A percentile compares a stretch with the other conserved stretches of the same genome.
Evolutionary conservation across 2,113 vertebrate species (phyloP).

Genomic region (Phylloscopus whistleri): DNA sequence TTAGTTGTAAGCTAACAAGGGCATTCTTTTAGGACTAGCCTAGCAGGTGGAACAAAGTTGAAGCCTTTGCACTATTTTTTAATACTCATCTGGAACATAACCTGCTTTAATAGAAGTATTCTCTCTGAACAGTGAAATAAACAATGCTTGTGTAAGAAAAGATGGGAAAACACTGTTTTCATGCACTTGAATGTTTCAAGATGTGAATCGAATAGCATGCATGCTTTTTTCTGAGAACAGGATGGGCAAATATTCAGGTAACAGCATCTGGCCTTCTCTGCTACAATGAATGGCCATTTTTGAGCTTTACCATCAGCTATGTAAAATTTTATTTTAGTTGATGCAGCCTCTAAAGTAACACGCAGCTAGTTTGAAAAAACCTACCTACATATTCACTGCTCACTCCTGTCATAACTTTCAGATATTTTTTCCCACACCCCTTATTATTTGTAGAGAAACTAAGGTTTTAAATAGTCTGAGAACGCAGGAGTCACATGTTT

Average conservation of each 20-base stretch:
- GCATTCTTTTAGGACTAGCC: background rate
- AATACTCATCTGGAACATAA: background rate
- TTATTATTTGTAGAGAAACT: background rate
- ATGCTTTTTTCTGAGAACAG: background rate
- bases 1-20: background rate
- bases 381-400: background rate
- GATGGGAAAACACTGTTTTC: background rate
- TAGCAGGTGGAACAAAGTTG: background rate
- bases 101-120: background rate
- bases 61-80: background rate
- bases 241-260: background rate
- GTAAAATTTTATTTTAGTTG: background rate
- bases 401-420: background rate
- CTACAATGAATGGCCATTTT: background rate
- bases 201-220: background rate
- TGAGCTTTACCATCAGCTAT: background rate
- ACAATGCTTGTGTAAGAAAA: background rate
- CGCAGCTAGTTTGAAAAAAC: background rate
- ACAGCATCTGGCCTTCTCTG: background rate
- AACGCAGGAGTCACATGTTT: background rate
- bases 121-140: background rate
- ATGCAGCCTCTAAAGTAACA: background rate
- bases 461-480: background rate
- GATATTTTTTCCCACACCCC: background rate
- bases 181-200: background rate